A percentile compares a stretch with the other conserved stretches of the same genome.
phyloP scores from a whole-genome alignment of 2,888 invertebrate genomes.

The Diplolepis rosae region DNA sequence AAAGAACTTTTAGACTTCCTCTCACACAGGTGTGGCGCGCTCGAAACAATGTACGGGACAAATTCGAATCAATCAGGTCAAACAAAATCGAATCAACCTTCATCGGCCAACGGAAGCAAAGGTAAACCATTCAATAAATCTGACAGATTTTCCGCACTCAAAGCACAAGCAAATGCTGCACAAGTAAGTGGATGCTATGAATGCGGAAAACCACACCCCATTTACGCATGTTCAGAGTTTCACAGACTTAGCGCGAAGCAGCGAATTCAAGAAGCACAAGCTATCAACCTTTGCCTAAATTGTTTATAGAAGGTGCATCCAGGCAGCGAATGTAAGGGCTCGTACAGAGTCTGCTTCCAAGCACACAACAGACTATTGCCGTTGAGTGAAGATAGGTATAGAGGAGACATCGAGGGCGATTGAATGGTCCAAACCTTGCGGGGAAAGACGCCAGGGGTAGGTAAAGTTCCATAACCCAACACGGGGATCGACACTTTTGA shows the following conservation, averaged over 20 bases:
- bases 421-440: too few species aligned
- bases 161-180: not conserved
- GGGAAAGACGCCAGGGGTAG: too few species aligned
- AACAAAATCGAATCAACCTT: conserved; percentile 32
- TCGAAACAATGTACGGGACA: conserved; percentile 1
- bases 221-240: not conserved
- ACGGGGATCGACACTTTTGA: too few species aligned
- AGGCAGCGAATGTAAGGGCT: not conserved
- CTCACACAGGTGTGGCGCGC: not conserved
- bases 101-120: not conserved
- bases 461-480: too few species aligned
- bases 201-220: not conserved
- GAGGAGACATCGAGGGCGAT: too few species aligned
- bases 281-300: not conserved
- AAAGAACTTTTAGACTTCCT: conserved; percentile 2
- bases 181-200: not conserved
- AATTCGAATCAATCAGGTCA: too few species aligned
- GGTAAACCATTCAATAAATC: not conserved
- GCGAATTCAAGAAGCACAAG: not conserved
- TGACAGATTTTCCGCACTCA: not conserved
- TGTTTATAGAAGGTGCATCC: not conserved
- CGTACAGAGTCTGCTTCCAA: not conserved
- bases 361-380: not conserved
- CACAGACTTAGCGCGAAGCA: not conserved
- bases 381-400: too few species aligned